These are phyloP conservation scores for Xiphophorus maculatus DNA, from an alignment of 2,113 vertebrate species.

Conservation along the genomic window DNA sequence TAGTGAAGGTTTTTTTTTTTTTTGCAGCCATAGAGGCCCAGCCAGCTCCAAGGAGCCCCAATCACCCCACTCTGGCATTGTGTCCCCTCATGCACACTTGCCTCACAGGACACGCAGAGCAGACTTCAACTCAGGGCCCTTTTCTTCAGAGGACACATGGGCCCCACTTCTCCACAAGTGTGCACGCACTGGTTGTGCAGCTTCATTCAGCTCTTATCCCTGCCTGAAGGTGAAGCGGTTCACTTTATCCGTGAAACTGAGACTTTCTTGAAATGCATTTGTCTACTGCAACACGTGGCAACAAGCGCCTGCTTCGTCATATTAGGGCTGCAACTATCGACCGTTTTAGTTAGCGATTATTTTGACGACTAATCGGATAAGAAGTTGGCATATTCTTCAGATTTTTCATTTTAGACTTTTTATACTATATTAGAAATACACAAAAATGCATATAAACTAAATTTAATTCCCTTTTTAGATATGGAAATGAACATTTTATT, in stretches of 20 bases:
- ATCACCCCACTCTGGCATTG: constrained; percentile 81
- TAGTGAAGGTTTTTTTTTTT: constrained; percentile 73
- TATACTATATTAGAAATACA: no score
- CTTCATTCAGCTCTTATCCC: constrained; percentile 36
- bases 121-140: constrained; percentile 55
- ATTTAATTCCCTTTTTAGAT: no score
- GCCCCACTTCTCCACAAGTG: constrained; percentile 61
- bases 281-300: constrained; percentile 36
- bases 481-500: no score
- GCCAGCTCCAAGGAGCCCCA: constrained; percentile 80
- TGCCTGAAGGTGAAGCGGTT: constrained; percentile 10
- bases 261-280: constrained; percentile 34
- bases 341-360: no score
- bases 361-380: no score
- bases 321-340: not conserved
- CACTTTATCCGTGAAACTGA: constrained; percentile 27
- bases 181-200: constrained; percentile 55
- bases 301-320: constrained; percentile 55
- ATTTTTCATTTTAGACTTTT: no score
- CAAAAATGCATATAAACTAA: no score
- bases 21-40: constrained; percentile 77
- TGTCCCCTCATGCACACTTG: constrained; percentile 73
- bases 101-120: constrained; percentile 76
- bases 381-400: no score
- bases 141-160: constrained; percentile 63